Evolutionary conservation across 2,797 vertebrate species (phyloP).

Genomic region (Enteromius radiatus): DNA sequence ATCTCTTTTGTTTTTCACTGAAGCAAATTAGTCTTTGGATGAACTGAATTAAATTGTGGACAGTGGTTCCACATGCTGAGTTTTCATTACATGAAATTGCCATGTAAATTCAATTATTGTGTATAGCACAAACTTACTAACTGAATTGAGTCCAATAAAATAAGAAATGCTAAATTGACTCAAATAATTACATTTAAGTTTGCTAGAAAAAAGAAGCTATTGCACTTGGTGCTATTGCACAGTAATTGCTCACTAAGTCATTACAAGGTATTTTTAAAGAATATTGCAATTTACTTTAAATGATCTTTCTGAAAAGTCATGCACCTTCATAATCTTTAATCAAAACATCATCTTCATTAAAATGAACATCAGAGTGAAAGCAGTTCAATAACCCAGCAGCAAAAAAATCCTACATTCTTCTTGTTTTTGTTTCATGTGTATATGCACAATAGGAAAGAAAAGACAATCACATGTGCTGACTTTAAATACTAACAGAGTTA

Average conservation of each 20-base stretch:
- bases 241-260: not conserved
- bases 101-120: not conserved
- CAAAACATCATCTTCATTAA: not conserved
- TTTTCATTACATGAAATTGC: not conserved
- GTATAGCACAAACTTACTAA: not conserved
- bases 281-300: not conserved
- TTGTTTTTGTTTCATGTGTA: not conserved
- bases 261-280: not conserved
- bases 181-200: not conserved
- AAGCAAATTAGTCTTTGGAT: not conserved
- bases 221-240: not conserved
- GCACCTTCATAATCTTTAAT: not conserved
- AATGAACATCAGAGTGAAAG: not conserved
- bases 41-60: not conserved
- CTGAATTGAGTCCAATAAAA: not conserved
- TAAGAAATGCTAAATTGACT: not conserved
- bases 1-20: not conserved
- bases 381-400: too few species aligned
- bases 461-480: not conserved
- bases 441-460: not conserved
- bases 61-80: not conserved
- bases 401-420: not conserved
- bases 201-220: not conserved
- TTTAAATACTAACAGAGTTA: not conserved
- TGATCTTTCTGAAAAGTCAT: not conserved